Conservation (phyloP, 1,140 invertebrate genomes). For the Phortica variegata region DNA sequence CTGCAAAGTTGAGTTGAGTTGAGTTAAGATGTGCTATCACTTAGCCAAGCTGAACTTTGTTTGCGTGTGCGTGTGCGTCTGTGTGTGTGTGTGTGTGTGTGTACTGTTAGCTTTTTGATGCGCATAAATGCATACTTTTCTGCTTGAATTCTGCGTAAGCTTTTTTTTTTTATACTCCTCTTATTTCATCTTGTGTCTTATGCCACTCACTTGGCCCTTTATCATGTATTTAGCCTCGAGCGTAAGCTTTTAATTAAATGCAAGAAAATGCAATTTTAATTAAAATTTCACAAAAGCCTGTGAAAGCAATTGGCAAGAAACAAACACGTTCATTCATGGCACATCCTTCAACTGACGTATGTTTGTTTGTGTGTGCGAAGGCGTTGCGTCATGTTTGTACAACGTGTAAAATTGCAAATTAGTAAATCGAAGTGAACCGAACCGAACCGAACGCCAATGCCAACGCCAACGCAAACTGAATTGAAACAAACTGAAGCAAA, state of each 20-base stretch:
- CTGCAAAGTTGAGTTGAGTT: too few species aligned
- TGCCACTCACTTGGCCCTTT: constrained; percentile 6
- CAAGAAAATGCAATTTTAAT: constrained; percentile 53
- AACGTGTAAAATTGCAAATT: constrained; percentile 54
- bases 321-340: too few species aligned
- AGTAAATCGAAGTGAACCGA: constrained; percentile 48
- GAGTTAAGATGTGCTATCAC: too few species aligned
- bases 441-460: background rate
- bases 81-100: background rate
- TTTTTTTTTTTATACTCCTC: too few species aligned
- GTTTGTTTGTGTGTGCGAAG: constrained; percentile 6
- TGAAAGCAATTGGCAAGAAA: too few species aligned
- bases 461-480: background rate
- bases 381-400: constrained; percentile 40
- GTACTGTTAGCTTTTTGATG: constrained; percentile 21
- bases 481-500: background rate
- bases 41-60: too few species aligned
- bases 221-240: constrained; percentile 10
- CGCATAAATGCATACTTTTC: constrained; percentile 42
- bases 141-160: constrained; percentile 45
- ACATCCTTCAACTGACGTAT: background rate
- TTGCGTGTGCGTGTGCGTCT: background rate
- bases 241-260: constrained; percentile 52
- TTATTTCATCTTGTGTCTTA: too few species aligned
- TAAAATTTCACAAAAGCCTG: constrained; percentile 49